Percentiles rank a stretch among this genome's conserved stretches.
Conservation (phyloP, 2,797 vertebrate genomes). For the Anguilla anguilla region DNA sequence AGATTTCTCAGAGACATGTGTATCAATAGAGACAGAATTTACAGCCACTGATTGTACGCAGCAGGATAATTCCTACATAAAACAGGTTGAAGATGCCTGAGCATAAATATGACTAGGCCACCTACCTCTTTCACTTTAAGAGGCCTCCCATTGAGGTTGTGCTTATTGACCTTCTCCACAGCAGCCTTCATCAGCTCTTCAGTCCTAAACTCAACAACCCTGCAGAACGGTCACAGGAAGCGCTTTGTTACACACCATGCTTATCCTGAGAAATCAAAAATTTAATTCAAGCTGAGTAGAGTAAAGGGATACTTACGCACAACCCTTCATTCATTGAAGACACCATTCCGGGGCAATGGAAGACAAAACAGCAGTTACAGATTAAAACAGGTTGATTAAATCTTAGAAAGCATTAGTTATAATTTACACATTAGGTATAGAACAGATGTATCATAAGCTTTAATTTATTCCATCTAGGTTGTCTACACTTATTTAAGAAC, state of each 20-base stretch:
- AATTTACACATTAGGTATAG: conserved; percentile 16
- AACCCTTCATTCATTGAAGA: conserved; percentile 82
- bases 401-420: conserved; percentile 62
- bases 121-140: conserved; percentile 92
- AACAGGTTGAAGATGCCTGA: not conserved
- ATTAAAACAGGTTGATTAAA: conserved; percentile 37
- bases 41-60: too few species aligned
- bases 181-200: conserved; percentile 98
- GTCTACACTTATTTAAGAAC: not conserved
- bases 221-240: conserved; percentile 54
- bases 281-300: not conserved
- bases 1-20: too few species aligned
- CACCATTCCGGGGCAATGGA: conserved; percentile 51
- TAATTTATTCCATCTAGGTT: not conserved
- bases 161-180: conserved; percentile 95
- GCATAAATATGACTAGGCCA: not conserved
- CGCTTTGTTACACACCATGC: not conserved
- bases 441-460: not conserved
- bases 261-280: not conserved
- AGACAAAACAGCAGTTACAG: conserved; percentile 43
- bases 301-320: conserved; percentile 87
- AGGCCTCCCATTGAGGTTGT: conserved; percentile 91
- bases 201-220: conserved; percentile 97
- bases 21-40: too few species aligned
- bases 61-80: not conserved